Percentiles rank a stretch among this genome's conserved stretches.
Conservation (phyloP, 2,797 vertebrate species). For the Sardinella longiceps region DNA sequence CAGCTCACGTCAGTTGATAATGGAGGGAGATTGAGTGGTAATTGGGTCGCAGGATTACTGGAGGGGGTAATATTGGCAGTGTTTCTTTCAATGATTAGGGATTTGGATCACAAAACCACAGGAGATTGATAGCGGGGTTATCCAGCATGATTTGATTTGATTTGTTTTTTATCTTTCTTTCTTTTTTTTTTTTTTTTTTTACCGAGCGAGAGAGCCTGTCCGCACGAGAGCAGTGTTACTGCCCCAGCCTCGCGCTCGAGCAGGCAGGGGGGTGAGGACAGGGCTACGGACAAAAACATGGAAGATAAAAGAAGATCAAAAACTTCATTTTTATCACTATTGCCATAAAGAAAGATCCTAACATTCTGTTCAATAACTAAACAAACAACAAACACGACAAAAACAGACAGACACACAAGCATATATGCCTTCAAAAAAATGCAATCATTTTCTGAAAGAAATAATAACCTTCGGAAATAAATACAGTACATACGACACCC, state of each 20-base stretch:
- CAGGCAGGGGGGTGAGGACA: conserved; percentile 50
- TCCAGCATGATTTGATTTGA: conserved; percentile 14
- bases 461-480: background rate
- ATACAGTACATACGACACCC: background rate
- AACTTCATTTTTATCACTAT: background rate
- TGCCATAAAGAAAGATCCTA: background rate
- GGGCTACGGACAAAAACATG: conserved; percentile 49
- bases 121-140: background rate
- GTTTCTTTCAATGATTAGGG: background rate
- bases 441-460: background rate
- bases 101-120: background rate
- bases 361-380: background rate
- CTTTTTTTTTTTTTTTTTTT: conserved; percentile 40
- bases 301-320: background rate
- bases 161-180: conserved; percentile 36
- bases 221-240: conserved; percentile 48
- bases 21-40: background rate
- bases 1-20: background rate
- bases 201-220: conserved; percentile 60
- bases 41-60: background rate
- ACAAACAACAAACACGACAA: background rate
- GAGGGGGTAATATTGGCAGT: background rate
- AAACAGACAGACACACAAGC: conserved; percentile 28
- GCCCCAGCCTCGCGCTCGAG: conserved; percentile 50
- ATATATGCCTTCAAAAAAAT: background rate